Conservation (phyloP, 2,888 invertebrate genomes). For the Polydrusus pterygomalis region DNA sequence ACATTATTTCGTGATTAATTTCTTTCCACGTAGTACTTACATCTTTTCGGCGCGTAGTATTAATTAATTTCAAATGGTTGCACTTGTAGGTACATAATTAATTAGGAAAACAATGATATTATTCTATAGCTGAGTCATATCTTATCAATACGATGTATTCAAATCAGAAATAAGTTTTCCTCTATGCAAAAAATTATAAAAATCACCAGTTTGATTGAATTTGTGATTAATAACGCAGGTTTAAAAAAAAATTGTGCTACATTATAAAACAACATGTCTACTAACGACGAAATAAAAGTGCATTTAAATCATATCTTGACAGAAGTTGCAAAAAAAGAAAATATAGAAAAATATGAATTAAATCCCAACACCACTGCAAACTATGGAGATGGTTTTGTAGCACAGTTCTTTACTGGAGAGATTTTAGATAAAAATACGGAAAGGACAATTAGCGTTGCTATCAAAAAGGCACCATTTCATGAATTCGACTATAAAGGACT, state of each 20-base stretch:
- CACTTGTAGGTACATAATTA: too few species aligned
- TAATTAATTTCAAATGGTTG: too few species aligned
- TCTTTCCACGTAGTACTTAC: too few species aligned
- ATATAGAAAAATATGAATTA: conserved; percentile 32
- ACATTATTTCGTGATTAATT: too few species aligned
- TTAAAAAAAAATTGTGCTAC: too few species aligned
- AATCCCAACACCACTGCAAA: not conserved
- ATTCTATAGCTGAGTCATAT: too few species aligned
- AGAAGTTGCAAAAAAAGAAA: conserved; percentile 20
- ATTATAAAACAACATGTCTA: not conserved
- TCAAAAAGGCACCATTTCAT: conserved; percentile 29
- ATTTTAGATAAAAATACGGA: conserved; percentile 35
- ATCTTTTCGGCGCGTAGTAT: too few species aligned
- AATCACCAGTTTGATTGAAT: too few species aligned
- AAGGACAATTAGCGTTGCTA: conserved; percentile 18
- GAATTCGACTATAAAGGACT: conserved; percentile 8
- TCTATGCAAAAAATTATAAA: too few species aligned
- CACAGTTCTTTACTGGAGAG: conserved; percentile 36
- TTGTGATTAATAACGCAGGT: too few species aligned
- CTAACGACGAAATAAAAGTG: not conserved
- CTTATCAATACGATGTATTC: too few species aligned
- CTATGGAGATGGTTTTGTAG: conserved; percentile 26
- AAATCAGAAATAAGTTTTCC: too few species aligned
- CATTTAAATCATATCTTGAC: conserved; percentile 17
- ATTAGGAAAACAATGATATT: not conserved